Conservation (phyloP, 1,140 invertebrate species). For the Camponotus pennsylvanicus region DNA sequence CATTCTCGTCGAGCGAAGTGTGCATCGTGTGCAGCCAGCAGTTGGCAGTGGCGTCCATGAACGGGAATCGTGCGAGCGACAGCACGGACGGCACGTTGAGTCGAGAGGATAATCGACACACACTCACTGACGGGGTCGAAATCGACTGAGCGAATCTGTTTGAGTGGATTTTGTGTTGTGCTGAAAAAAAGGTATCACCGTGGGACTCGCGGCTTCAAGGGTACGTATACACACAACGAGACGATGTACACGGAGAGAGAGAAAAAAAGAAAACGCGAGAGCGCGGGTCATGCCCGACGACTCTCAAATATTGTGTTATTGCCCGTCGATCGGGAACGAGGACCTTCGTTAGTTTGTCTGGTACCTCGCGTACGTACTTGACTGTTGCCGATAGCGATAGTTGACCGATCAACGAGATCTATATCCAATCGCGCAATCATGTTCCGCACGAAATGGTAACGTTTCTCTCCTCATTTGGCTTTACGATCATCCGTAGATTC, state of each 20-base stretch:
- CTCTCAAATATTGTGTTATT: slow-evolving; percentile 23
- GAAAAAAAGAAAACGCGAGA: slow-evolving; percentile 60
- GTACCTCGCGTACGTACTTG: slow-evolving; percentile 19
- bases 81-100: slow-evolving; percentile 14
- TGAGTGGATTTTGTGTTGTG: slow-evolving; percentile 59
- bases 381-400: slow-evolving; percentile 18
- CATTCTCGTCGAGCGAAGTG: no score
- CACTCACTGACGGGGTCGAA: slow-evolving; percentile 52
- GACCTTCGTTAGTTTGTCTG: slow-evolving; percentile 33
- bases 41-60: slow-evolving; percentile 18
- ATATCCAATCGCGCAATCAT: slow-evolving; percentile 72
- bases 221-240: slow-evolving; percentile 51
- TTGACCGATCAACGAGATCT: neutral
- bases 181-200: slow-evolving; percentile 68
- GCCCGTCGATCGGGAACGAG: slow-evolving; percentile 36
- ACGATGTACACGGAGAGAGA: slow-evolving; percentile 41
- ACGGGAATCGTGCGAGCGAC: slow-evolving; percentile 1
- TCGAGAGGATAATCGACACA: slow-evolving; percentile 47
- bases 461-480: slow-evolving; percentile 22
- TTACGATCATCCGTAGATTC: neutral
- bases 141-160: slow-evolving; percentile 63
- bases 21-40: no score
- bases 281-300: neutral
- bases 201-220: slow-evolving; percentile 56
- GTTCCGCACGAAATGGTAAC: slow-evolving; percentile 84